These are phyloP conservation scores for Myotis vivesi DNA, from an alignment of 2,797 vertebrate genomes.

Conservation along the genomic window DNA sequence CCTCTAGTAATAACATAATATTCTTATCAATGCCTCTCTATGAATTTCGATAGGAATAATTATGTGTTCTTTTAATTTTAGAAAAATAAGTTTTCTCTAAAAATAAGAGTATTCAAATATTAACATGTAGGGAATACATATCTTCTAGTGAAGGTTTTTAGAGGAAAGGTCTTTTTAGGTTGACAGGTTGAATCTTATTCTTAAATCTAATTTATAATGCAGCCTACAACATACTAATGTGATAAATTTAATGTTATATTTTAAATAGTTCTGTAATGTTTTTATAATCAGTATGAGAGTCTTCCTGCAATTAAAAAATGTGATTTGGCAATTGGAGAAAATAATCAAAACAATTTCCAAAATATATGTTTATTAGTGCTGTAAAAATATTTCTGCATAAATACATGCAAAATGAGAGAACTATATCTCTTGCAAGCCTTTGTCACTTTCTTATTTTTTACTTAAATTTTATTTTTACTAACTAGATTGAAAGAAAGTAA, in stretches of 20 bases:
- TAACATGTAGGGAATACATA: not conserved
- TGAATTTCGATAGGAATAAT: not conserved
- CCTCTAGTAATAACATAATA: not conserved
- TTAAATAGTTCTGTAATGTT: conserved; percentile 20
- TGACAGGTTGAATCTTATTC: not conserved
- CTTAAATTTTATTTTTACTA: not conserved
- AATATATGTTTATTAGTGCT: conserved; percentile 42
- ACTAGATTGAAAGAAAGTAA: not conserved
- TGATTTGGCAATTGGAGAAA: conserved; percentile 49
- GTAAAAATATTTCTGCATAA: conserved; percentile 14
- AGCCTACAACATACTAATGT: not conserved
- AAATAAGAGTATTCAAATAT: not conserved
- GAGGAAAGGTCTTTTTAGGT: not conserved
- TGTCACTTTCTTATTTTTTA: not conserved
- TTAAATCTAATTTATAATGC: conserved; percentile 26
- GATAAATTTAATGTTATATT: conserved; percentile 31
- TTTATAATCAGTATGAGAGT: conserved; percentile 56
- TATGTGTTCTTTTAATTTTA: not conserved
- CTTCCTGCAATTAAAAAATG: conserved; percentile 36
- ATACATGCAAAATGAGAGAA: not conserved
- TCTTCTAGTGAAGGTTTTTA: not conserved
- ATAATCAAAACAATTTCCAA: conserved; percentile 42
- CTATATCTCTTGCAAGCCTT: not conserved
- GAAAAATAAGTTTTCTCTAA: not conserved
- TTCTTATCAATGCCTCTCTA: not conserved